Percentiles rank a stretch among this genome's conserved stretches.
These are phyloP conservation scores for Nemurella pictetii DNA, from an alignment of 2,888 invertebrate species.

Conservation along the genomic window DNA sequence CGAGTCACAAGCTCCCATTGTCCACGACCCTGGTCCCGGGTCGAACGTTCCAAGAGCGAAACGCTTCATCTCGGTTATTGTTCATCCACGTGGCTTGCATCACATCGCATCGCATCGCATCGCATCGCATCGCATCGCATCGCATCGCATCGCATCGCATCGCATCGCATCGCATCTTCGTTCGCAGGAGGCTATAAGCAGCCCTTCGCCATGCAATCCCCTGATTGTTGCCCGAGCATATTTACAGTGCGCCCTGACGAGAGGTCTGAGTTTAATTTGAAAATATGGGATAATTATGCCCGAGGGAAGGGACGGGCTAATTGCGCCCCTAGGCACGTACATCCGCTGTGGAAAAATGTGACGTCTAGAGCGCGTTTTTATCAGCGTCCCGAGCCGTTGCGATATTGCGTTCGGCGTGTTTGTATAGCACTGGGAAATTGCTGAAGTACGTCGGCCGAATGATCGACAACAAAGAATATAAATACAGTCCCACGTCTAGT, in stretches of 20 bases:
- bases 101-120: background rate
- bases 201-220: too few relatives aligned
- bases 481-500: too few relatives aligned
- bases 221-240: background rate
- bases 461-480: background rate
- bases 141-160: too few relatives aligned
- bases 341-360: background rate
- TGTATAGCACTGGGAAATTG: background rate
- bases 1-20: background rate
- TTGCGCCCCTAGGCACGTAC: background rate
- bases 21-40: background rate
- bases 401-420: background rate
- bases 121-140: too few relatives aligned
- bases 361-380: background rate
- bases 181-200: too few relatives aligned
- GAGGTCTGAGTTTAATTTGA: constrained; percentile 3
- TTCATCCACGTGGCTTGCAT: background rate
- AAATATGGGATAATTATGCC: constrained; percentile 14
- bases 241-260: background rate
- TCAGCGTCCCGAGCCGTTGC: background rate
- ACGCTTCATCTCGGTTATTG: background rate
- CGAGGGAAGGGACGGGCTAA: background rate
- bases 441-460: background rate
- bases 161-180: too few relatives aligned
- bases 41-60: background rate